These are phyloP conservation scores for Lota lota DNA, from an alignment of 2,113 vertebrate genomes.

Conservation along the genomic window DNA sequence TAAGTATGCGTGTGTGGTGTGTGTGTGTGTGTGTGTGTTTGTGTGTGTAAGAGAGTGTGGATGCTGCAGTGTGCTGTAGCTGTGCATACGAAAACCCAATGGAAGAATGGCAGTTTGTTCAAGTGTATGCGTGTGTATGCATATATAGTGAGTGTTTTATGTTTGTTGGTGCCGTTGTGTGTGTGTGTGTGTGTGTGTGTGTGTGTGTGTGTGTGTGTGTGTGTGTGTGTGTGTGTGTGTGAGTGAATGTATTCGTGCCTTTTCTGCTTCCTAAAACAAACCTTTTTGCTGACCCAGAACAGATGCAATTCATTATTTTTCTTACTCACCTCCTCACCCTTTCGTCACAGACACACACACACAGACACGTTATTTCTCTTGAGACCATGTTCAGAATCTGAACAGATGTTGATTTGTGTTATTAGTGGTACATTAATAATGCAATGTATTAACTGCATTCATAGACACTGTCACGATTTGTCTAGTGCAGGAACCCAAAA, in stretches of 20 bases:
- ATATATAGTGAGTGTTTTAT: neutral
- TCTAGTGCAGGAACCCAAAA: too few relatives aligned
- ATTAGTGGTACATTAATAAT: too few relatives aligned
- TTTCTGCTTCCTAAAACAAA: conserved; percentile 34
- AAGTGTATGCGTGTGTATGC: neutral
- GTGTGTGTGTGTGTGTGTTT: neutral
- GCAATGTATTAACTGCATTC: too few relatives aligned
- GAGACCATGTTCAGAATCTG: conserved; percentile 17
- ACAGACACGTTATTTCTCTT: conserved; percentile 18
- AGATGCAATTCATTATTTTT: conserved; percentile 41
- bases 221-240: conserved; percentile 15
- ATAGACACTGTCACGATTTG: too few relatives aligned
- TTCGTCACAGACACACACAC: conserved; percentile 1
- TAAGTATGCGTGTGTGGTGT: neutral
- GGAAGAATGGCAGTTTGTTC: too few relatives aligned
- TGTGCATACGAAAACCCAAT: neutral
- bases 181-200: neutral
- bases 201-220: conserved; percentile 10
- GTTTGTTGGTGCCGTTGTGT: neutral
- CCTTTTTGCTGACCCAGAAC: conserved; percentile 52
- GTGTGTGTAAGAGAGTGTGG: neutral
- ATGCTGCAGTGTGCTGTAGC: conserved; percentile 15
- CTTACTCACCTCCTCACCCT: conserved; percentile 21
- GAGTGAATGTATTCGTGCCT: conserved; percentile 17
- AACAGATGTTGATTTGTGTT: too few relatives aligned